Conservation (phyloP, 2,888 invertebrate species). For the Drosophila borealis region DNA sequence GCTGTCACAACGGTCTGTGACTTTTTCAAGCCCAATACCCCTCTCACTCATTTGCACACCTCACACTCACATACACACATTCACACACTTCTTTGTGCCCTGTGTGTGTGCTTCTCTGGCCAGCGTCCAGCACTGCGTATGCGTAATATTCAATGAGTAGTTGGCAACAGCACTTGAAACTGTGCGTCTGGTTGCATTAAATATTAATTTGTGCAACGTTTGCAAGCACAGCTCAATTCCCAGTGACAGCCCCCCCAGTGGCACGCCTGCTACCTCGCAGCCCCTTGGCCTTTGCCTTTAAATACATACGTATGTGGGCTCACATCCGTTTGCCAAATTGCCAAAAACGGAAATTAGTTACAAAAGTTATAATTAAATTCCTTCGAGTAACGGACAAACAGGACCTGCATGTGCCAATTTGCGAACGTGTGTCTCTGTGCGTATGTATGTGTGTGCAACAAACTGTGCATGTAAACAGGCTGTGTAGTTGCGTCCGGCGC, state of each 20-base stretch:
- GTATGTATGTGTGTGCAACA: slow-evolving; percentile 59
- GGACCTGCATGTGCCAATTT: slow-evolving; percentile 18
- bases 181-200: slow-evolving; percentile 64
- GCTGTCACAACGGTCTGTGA: slow-evolving; percentile 63
- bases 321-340: slow-evolving; percentile 62
- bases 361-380: slow-evolving; percentile 80
- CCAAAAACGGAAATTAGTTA: slow-evolving; percentile 78
- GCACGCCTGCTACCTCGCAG: background rate
- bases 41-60: background rate
- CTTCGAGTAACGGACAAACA: slow-evolving; percentile 57
- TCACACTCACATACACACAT: background rate
- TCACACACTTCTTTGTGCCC: slow-evolving; percentile 1
- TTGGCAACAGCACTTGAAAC: slow-evolving; percentile 52
- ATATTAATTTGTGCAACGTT: slow-evolving; percentile 73
- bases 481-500: slow-evolving; percentile 53
- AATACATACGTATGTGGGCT: slow-evolving; percentile 39
- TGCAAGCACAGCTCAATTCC: slow-evolving; percentile 29
- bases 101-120: slow-evolving; percentile 1
- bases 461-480: slow-evolving; percentile 71
- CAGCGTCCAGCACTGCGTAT: slow-evolving; percentile 53
- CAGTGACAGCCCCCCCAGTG: slow-evolving; percentile 2
- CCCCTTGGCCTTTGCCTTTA: slow-evolving; percentile 34
- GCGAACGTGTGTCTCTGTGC: slow-evolving; percentile 5
- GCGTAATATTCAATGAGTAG: slow-evolving; percentile 72
- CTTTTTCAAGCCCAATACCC: slow-evolving; percentile 24